Base-by-base conservation (phyloP, 2,888 invertebrate species). In the Automeris io region DNA sequence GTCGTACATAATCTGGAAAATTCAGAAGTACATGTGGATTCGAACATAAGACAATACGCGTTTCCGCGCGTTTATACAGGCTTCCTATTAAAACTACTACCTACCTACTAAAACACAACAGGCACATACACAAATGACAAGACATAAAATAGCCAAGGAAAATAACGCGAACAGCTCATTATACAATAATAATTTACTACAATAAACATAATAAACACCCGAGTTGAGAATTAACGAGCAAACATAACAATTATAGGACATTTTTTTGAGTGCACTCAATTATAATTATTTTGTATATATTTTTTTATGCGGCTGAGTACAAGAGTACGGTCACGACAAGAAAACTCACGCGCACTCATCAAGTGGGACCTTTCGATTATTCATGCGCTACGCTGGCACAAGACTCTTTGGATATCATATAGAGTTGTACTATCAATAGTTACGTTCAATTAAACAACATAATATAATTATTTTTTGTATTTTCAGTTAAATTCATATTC, bases 331-430 rank as follows among this genome's bases (percentile, higher is more conserved):
- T 63, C 62, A 61, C 62, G 63, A 76, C 73, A 83, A 83, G 81
- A 83, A 80, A 73, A 65, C 78, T 76, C 80, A 78, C 77, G 75
- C 73, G 65, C 64, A 57, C 74, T 77, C 79, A 81, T 82, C 82
- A 79, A 73, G 61, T 74, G 63, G 69, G 61, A 62, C 70, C 74
- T 73, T 70, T 78, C 77, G 81, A 85, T 83, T 83, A 83, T 83
- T 73, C 81, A 85, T 82, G 74, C 79, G 79, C 77, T 80, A 76
- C 76, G 77, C 75, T 80, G 76, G 71, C 70, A 64, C 60, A 63
- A 45, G 51, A 56, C 51, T 42, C 40, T 40, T 41, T 32, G 40
- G 23, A 42, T 51, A 43, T 42, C 2, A 6, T 54, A 61, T 57
- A 56, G 71, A 80, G 80, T 36, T 70, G 73, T 33, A 33, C 42